Conservation (phyloP, 1,140 invertebrate species). For the Pseudobourletiella spinata region DNA sequence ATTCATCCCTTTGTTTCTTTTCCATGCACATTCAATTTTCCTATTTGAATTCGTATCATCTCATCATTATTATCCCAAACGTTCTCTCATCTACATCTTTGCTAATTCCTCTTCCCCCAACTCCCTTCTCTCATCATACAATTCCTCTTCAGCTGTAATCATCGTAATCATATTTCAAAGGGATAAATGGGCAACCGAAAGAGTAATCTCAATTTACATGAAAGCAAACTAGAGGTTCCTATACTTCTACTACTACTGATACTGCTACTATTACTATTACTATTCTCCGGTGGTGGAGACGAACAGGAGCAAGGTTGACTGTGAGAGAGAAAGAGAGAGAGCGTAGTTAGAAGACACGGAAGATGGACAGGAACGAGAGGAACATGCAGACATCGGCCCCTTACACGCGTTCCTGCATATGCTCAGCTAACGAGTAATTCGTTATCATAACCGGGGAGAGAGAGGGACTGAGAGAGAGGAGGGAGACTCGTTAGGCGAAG, state of each 20-base stretch:
- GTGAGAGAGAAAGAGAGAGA: too few species aligned
- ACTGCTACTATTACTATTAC: too few species aligned
- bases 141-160: conserved; percentile 13
- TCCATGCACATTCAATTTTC: conserved; percentile 6
- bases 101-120: conserved; percentile 19
- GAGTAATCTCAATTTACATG: conserved; percentile 7
- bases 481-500: background rate
- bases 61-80: background rate
- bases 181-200: conserved; percentile 11
- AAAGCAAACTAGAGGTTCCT: conserved; percentile 8
- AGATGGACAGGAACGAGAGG: too few species aligned
- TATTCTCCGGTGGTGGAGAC: too few species aligned
- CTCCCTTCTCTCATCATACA: conserved; percentile 12
- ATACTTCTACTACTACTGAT: too few species aligned
- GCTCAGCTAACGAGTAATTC: conserved; percentile 5
- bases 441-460: background rate
- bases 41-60: conserved; percentile 11
- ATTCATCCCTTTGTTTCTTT: background rate
- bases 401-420: background rate
- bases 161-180: conserved; percentile 24
- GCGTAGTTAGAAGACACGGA: too few species aligned
- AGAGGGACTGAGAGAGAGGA: too few species aligned
- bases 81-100: conserved; percentile 11
- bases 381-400: background rate
- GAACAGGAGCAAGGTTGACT: too few species aligned